Evolutionary conservation across 2,113 vertebrate genomes (phyloP), one percentile per base, ranked within the genome.

Genomic region (Mesitornis unicolor): DNA sequence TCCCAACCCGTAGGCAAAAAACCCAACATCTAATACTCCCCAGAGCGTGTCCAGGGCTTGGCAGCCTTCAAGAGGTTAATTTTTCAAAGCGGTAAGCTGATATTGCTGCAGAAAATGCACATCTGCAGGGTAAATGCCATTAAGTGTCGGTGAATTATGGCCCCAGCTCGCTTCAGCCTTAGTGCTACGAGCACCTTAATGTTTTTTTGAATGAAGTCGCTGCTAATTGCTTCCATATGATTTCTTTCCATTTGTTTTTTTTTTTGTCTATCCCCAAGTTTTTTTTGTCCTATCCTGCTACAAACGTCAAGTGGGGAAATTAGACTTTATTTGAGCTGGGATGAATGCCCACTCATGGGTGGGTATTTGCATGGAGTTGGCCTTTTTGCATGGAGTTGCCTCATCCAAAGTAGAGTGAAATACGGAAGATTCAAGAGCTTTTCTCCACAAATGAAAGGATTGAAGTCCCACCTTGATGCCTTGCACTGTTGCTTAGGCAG

Each of bases 41-140:
- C 80, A 10, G 78, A 97, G 97, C 54, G 3, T 67, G 65, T 10
- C 96, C 96, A 90, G 13, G 57, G 53, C 96, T 77, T 92, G 94
- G 69, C 97, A 98, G 96, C 96, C 97, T 97, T 97, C 97, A 90
- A 90, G 88, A 96, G 95, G 97, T 94, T 96, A 65, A 96, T 96
- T 98, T 98, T 98, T 98, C 98, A 97, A 95, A 98, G 97, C 20
- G 36, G 98, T 98, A 98, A 98, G 94, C 94, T 98, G 98, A 98
- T 98, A 98, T 98, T 98, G 96, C 96, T 95, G 96, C 97, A 94
- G 84, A 93, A 97, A 98, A 96, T 38, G 77, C 96, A 98, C 98
- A 98, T 98, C 97, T 98, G 98, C 96, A 85, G 96, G 78, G 94
- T 96, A 93, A 98, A 95, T 56, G 97, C 96, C 96, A 94, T 97